Conservation (phyloP, 2,888 invertebrate species). For the Ferrisia virgata region DNA sequence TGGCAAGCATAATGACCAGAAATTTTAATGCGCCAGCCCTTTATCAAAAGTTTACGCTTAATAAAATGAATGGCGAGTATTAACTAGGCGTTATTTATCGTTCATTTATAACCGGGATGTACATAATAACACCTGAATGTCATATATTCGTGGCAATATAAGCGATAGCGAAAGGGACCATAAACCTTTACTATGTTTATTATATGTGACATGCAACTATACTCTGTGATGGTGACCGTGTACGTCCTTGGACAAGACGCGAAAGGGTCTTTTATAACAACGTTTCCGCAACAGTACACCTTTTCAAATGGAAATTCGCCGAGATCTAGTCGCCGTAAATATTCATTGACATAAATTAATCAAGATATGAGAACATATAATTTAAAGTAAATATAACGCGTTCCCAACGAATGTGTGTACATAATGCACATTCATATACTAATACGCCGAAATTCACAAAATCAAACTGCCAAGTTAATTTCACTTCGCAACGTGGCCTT, state of each 20-base stretch:
- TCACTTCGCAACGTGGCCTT: not conserved
- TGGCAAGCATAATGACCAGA: conserved; percentile 2
- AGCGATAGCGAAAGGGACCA: conserved; percentile 41
- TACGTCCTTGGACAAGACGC: conserved; percentile 24
- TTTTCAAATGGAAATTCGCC: conserved; percentile 43
- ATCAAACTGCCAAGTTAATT: conserved; percentile 22
- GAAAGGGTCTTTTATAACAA: conserved; percentile 39
- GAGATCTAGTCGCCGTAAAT: conserved; percentile 32
- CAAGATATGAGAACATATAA: conserved; percentile 28
- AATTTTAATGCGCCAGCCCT: conserved; percentile 29
- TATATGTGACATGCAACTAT: conserved; percentile 35
- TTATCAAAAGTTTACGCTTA: conserved; percentile 45
- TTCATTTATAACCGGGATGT: conserved; percentile 41
- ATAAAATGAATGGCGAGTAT: conserved; percentile 45
- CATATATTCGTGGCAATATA: conserved; percentile 37
- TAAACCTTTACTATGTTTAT: conserved; percentile 43
- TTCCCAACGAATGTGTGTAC: conserved; percentile 22
- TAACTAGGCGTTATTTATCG: conserved; percentile 42
- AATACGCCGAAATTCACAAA: conserved; percentile 7
- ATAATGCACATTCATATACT: conserved; percentile 19
- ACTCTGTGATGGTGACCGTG: not conserved
- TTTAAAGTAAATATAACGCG: conserved; percentile 25
- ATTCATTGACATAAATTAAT: conserved; percentile 29
- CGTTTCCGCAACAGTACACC: conserved; percentile 41
- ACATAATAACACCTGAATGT: conserved; percentile 43